Evolutionary conservation across 2,888 invertebrate species (phyloP), one percentile per base, ranked within the genome.

Genomic region (Thymelicus sylvestris): DNA sequence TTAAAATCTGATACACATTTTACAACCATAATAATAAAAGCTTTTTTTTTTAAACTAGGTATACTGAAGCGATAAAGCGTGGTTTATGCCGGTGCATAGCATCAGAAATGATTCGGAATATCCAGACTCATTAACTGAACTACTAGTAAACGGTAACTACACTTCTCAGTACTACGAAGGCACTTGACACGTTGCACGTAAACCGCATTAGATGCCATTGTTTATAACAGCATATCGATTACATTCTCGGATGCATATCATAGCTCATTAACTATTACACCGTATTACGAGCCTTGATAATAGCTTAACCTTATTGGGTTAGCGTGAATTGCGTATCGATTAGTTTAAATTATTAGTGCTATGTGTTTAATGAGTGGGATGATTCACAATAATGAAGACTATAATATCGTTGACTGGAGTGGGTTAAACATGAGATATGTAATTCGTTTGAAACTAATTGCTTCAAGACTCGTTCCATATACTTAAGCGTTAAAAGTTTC

Each of bases 231-330:
- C 64, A 50, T 69, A 69, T 69, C 69, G 44, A 65, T 69, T 69
- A 64, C 59, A 48, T 65, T 64, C 68, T 64, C 63, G 19, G 47
- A 69, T 60, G 63, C 59, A 38, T 64, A 69, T 65, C 69, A 64
- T 41, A 65, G 65, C 70, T 60, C 65, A 70, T 65, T 70, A 70
- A 64, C 70, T 65, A 65, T 70, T 70, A 70, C 70, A 60, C 70
- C 64, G 65, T 70, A 70, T 70, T 70, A 70, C 60, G 59, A 38
- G 52, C 52, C 19, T 39, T 19, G 39, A 48, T 65, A 39, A 41
- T 65, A 65, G 70, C 70, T 65, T 65, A 70, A 70, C 70, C 65
- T 70, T 63, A 65, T 70, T 70, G 50, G 24, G 65, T 31, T 50
- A n/a, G 50, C 64, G 64, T 41, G 60, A 59, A 70, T 70, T 31